Percentiles rank a stretch among this genome's conserved stretches.
phyloP scores from a whole-genome alignment of 2,113 vertebrate species.

The Copsychus sechellarum region DNA sequence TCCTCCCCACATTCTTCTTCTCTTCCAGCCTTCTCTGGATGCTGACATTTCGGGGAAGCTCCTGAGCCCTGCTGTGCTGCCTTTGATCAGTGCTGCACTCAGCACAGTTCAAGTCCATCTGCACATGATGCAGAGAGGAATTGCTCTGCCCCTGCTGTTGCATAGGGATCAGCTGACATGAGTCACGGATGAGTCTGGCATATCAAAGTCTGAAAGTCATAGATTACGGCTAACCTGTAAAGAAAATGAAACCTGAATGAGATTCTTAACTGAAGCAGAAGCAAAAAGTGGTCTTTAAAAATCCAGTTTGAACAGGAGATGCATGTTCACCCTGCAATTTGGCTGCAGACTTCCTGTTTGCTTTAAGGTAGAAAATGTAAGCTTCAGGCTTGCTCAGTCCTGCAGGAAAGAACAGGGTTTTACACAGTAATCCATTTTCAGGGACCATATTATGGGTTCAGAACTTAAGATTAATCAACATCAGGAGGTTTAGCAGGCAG shows the following conservation, averaged over 20 bases:
- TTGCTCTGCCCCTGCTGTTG: background rate
- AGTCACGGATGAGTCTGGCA: background rate
- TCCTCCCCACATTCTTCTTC: background rate
- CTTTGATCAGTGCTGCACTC: conserved; percentile 7
- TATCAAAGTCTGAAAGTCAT: background rate
- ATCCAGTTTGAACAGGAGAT: background rate
- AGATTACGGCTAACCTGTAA: background rate
- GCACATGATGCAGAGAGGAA: background rate
- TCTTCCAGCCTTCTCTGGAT: background rate
- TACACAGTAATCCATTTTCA: background rate
- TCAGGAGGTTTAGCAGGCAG: background rate
- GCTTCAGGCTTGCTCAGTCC: background rate
- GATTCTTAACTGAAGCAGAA: background rate
- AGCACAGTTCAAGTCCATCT: background rate
- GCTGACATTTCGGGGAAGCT: background rate
- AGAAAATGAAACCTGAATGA: background rate
- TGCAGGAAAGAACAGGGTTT: background rate
- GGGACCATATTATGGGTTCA: background rate
- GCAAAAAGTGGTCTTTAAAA: background rate
- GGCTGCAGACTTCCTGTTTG: background rate
- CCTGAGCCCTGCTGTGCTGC: background rate
- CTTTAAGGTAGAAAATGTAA: background rate
- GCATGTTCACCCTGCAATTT: background rate
- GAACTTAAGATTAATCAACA: background rate
- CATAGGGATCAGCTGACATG: background rate